Conservation (phyloP, 1,140 invertebrate species). For the Harpegnathos saltator region DNA sequence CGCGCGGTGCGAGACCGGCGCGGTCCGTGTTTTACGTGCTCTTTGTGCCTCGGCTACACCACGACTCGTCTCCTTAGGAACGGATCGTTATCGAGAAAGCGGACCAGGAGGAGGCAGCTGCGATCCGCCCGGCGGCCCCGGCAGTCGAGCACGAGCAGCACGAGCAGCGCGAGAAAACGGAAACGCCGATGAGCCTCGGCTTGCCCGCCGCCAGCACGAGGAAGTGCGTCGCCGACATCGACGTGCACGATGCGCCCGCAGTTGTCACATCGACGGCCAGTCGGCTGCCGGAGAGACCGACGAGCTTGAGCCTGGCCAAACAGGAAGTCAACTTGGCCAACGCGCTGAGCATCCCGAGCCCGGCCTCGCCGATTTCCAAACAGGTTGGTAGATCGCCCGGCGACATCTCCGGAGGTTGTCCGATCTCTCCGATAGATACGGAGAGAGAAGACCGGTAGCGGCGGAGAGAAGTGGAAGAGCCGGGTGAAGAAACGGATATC, state of each 20-base stretch:
- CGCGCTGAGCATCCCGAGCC: conserved; percentile 73
- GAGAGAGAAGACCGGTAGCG: background rate
- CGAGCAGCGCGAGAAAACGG: conserved; percentile 72
- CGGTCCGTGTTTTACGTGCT: conserved; percentile 45
- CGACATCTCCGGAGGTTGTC: background rate
- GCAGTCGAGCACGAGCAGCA: conserved; percentile 75
- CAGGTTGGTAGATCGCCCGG: conserved; percentile 72
- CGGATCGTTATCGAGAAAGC: conserved; percentile 79
- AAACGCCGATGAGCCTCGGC: conserved; percentile 55
- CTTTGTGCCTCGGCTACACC: conserved; percentile 51
- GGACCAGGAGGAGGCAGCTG: conserved; percentile 64
- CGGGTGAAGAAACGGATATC: too few species aligned
- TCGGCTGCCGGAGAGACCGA: conserved; percentile 64
- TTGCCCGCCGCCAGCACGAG: conserved; percentile 34
- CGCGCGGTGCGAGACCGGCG: conserved; percentile 63
- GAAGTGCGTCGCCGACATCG: conserved; percentile 42
- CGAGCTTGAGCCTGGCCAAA: conserved; percentile 65
- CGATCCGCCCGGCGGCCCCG: conserved; percentile 65
- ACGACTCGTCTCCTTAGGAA: conserved; percentile 75
- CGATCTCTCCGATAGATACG: conserved; percentile 28
- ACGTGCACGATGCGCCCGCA: conserved; percentile 55
- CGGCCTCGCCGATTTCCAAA: conserved; percentile 79
- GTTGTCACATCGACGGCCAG: background rate
- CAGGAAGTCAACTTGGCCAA: conserved; percentile 52
- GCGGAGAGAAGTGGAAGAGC: background rate